Conservation (phyloP, 2,797 vertebrate species). For the Enteromius argenteus region DNA sequence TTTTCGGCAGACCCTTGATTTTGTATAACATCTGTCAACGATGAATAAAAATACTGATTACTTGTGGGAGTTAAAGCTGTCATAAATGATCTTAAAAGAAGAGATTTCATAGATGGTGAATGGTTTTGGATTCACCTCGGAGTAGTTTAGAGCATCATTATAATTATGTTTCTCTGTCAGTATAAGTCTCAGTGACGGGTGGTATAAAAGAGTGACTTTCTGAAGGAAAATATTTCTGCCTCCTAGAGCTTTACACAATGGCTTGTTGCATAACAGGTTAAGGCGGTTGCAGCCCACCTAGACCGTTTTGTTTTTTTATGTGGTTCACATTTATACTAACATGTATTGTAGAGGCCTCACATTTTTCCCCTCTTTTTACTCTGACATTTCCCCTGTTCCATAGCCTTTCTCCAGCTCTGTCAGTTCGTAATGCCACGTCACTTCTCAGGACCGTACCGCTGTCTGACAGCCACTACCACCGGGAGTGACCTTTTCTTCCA, state of each 20-base stretch:
- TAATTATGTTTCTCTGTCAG: conserved; percentile 22
- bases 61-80: conserved; percentile 33
- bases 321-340: conserved; percentile 8
- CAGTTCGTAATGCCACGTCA: conserved; percentile 59
- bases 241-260: neutral
- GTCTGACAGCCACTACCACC: conserved; percentile 57
- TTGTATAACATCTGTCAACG: conserved; percentile 52
- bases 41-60: conserved; percentile 47
- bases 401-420: conserved; percentile 54
- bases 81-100: conserved; percentile 19
- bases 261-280: conserved; percentile 24
- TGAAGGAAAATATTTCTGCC: conserved; percentile 4
- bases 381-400: conserved; percentile 56
- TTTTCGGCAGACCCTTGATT: conserved; percentile 31
- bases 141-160: neutral
- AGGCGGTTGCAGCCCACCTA: conserved; percentile 7
- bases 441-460: conserved; percentile 45
- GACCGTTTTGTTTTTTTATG: conserved; percentile 2
- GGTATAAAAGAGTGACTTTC: neutral
- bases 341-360: conserved; percentile 28
- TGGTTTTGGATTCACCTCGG: neutral
- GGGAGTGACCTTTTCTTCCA: conserved; percentile 62
- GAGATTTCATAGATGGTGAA: conserved; percentile 8
- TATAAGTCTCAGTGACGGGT: neutral
- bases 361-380: conserved; percentile 18